phyloP scores from a whole-genome alignment of 2,888 invertebrate species.

The Lasioglossum figueresi region DNA sequence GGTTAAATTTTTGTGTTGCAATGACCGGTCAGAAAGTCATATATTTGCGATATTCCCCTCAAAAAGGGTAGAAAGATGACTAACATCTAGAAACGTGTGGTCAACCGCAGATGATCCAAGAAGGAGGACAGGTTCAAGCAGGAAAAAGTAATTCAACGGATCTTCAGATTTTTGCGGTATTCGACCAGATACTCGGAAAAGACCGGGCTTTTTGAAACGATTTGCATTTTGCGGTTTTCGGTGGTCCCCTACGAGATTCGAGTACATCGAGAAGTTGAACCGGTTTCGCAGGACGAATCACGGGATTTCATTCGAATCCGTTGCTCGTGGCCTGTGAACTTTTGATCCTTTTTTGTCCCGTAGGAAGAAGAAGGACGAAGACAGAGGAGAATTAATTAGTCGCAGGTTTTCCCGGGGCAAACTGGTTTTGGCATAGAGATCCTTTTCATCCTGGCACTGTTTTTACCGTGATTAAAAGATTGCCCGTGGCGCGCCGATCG shows the following conservation, averaged over 20 bases:
- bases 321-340: conserved; percentile 26
- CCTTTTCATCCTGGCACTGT: conserved; percentile 22
- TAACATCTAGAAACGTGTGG: not conserved
- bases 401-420: conserved; percentile 63
- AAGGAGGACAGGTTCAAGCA: not conserved
- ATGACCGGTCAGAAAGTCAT: not conserved
- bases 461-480: conserved; percentile 11
- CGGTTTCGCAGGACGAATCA: conserved; percentile 38
- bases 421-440: conserved; percentile 65
- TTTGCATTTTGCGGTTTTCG: conserved; percentile 42
- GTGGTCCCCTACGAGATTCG: conserved; percentile 7
- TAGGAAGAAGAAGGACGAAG: no score
- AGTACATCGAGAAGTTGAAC: conserved; percentile 18
- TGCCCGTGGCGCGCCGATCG: conserved; percentile 11
- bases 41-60: not conserved
- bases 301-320: conserved; percentile 36
- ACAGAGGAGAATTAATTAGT: conserved; percentile 19
- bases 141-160: not conserved
- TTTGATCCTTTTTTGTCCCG: not conserved
- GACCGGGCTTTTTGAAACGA: not conserved
- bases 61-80: not conserved
- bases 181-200: not conserved
- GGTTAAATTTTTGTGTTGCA: not conserved
- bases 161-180: not conserved
- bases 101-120: not conserved